Percentiles rank a stretch among this genome's conserved stretches.
phyloP scores from a whole-genome alignment of 92 coral and sea anemone species.

The Porites lobata region DNA sequence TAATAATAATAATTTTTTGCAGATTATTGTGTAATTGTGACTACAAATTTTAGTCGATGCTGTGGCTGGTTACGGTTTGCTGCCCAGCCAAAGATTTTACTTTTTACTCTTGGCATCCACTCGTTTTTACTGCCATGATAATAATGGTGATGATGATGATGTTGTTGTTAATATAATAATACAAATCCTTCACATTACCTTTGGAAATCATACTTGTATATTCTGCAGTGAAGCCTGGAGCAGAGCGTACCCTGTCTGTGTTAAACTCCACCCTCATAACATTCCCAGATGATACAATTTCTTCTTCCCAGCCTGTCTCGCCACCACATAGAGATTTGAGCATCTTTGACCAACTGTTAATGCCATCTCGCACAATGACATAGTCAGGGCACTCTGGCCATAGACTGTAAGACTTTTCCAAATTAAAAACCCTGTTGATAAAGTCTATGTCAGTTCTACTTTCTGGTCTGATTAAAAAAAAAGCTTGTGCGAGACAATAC shows the following conservation, averaged over 20 bases:
- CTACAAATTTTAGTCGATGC: too few relatives aligned
- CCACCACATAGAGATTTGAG: constrained; percentile 76
- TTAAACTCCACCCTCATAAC: constrained; percentile 81
- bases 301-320: constrained; percentile 33
- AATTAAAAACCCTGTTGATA: constrained; percentile 65
- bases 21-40: too few relatives aligned
- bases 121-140: too few relatives aligned
- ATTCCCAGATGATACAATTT: constrained; percentile 66
- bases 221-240: constrained; percentile 77
- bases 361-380: constrained; percentile 83
- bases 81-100: too few relatives aligned
- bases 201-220: constrained; percentile 44
- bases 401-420: constrained; percentile 39
- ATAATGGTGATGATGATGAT: too few relatives aligned
- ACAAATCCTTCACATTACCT: constrained; percentile 3
- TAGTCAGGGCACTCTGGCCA: constrained; percentile 69
- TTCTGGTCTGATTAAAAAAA: not conserved
- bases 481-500: too few relatives aligned
- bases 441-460: not conserved
- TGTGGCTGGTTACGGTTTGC: too few relatives aligned
- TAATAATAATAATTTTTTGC: too few relatives aligned
- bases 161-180: too few relatives aligned
- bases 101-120: too few relatives aligned
- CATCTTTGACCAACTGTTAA: constrained; percentile 78
- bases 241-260: constrained; percentile 55